Conservation (phyloP, 2,797 vertebrate genomes). For the Sebastiscus tertius region DNA sequence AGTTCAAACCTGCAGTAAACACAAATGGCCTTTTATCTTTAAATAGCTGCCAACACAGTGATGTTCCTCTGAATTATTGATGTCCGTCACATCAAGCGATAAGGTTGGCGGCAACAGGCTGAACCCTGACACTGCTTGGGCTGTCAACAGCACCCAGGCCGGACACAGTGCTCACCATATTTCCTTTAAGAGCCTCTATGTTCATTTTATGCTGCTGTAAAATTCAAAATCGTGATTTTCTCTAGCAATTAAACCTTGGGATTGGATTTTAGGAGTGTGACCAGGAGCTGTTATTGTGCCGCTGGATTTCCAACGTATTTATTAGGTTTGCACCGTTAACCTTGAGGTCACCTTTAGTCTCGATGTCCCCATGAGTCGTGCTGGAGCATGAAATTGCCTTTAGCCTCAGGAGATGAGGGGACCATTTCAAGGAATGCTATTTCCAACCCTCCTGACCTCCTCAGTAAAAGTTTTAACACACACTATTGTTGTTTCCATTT, state of each 20-base stretch:
- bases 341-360: conserved; percentile 70
- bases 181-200: not conserved
- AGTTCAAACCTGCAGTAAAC: not conserved
- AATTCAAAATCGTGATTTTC: not conserved
- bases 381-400: conserved; percentile 79
- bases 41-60: conserved; percentile 46
- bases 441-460: not conserved
- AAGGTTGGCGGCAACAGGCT: conserved; percentile 41
- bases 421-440: conserved; percentile 49
- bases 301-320: conserved; percentile 48
- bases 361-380: conserved; percentile 53
- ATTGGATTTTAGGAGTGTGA: conserved; percentile 18
- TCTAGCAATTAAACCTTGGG: conserved; percentile 1
- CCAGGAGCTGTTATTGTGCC: conserved; percentile 33
- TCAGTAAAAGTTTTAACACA: conserved; percentile 31
- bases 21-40: conserved; percentile 26
- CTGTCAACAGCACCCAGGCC: conserved; percentile 18
- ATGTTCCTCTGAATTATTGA: conserved; percentile 72
- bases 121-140: conserved; percentile 10
- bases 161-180: not conserved
- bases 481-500: conserved; percentile 34
- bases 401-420: conserved; percentile 61
- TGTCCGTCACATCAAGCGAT: conserved; percentile 54
- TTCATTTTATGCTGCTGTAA: not conserved
- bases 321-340: conserved; percentile 61